Percentiles rank a stretch among this genome's conserved stretches.
phyloP scores from a whole-genome alignment of 1,140 invertebrate species.

The Idris sp. region DNA sequence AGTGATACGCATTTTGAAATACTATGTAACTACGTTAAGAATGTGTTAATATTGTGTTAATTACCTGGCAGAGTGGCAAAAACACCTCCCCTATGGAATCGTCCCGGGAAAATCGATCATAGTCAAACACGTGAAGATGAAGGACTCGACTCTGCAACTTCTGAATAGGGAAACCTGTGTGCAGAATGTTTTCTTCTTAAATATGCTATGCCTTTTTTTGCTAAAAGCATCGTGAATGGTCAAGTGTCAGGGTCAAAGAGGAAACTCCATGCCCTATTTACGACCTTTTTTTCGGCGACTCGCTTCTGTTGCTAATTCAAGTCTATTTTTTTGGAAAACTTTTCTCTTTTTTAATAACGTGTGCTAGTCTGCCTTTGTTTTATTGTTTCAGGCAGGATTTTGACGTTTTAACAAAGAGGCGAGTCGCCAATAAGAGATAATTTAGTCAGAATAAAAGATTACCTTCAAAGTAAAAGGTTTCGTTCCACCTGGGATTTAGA shows the following conservation, averaged over 20 bases:
- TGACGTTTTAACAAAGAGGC: not conserved
- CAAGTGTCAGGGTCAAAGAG: conserved; percentile 61
- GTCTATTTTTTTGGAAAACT: too few relatives aligned
- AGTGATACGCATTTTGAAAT: too few relatives aligned
- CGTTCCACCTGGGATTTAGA: conserved; percentile 97
- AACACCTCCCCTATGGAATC: conserved; percentile 98
- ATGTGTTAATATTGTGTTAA: too few relatives aligned
- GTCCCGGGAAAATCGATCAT: conserved; percentile 95
- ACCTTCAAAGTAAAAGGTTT: conserved; percentile 98
- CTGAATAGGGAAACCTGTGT: conserved; percentile 90
- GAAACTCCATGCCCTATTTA: conserved; percentile 43
- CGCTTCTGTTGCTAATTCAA: conserved; percentile 33
- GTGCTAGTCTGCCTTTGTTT: conserved; percentile 18
- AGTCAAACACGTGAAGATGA: conserved; percentile 96
- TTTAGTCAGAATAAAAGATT: conserved; percentile 48
- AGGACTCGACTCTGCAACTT: conserved; percentile 94
- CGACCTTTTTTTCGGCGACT: conserved; percentile 36
- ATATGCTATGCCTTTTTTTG: conserved; percentile 58
- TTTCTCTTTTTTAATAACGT: too few relatives aligned
- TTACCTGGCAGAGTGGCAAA: conserved; percentile 93
- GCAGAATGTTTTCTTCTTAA: conserved; percentile 53
- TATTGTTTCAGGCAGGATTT: conserved; percentile 1
- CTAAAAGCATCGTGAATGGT: conserved; percentile 60
- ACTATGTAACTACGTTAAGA: too few relatives aligned
- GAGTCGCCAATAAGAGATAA: conserved; percentile 19